phyloP scores from a whole-genome alignment of 2,888 invertebrate species.

The Apamea anceps region DNA sequence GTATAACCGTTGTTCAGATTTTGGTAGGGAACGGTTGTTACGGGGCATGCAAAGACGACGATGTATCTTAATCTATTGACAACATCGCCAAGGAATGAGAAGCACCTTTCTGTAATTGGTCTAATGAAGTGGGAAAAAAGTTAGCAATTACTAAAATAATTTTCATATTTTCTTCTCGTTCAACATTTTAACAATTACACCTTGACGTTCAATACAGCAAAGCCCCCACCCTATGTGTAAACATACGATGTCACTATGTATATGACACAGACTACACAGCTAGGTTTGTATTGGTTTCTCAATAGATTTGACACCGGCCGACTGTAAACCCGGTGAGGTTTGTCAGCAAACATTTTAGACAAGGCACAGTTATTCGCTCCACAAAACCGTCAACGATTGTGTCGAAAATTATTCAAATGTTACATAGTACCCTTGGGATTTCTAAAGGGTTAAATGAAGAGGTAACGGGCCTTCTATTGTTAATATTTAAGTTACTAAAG shows the following conservation, averaged over 20 bases:
- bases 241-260: not conserved
- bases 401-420: constrained; percentile 30
- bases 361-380: constrained; percentile 35
- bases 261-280: not conserved
- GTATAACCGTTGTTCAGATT: too few relatives aligned
- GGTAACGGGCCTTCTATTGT: not conserved
- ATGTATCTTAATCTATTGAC: too few relatives aligned
- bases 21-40: too few relatives aligned
- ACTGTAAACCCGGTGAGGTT: constrained; percentile 28
- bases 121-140: not conserved
- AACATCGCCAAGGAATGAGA: not conserved
- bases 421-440: constrained; percentile 21
- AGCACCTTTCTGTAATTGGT: not conserved
- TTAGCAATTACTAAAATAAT: not conserved
- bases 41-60: too few relatives aligned
- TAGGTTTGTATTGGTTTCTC: constrained; percentile 10
- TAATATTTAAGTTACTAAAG: not conserved
- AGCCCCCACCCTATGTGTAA: not conserved
- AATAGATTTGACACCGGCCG: constrained; percentile 28
- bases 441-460: constrained; percentile 7
- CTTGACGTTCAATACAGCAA: not conserved
- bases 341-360: constrained; percentile 49
- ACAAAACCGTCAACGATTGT: constrained; percentile 31
- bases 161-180: not conserved
- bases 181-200: not conserved